Evolutionary conservation across 2,888 invertebrate genomes (phyloP).

Genomic region (Ormyrus labotus): DNA sequence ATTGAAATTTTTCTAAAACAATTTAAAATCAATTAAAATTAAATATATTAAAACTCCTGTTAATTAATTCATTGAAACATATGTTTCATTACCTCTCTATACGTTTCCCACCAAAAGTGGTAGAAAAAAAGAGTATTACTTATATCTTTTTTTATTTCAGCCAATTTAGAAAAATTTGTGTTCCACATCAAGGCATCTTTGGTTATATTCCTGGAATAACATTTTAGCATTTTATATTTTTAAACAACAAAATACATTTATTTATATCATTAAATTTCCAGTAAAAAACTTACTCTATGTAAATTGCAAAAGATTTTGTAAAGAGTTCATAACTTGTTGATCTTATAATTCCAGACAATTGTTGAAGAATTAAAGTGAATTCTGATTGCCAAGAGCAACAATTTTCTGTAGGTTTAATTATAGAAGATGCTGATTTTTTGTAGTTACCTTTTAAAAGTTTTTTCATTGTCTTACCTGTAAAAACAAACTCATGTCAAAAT

Average conservation of each 20-base stretch:
- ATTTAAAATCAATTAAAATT: slow-evolving; percentile 7
- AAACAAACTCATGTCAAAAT: not conserved
- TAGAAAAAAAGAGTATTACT: slow-evolving; percentile 71
- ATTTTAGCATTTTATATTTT: slow-evolving; percentile 2
- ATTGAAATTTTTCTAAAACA: slow-evolving; percentile 67
- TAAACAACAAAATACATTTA: not conserved
- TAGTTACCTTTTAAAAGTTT: not conserved
- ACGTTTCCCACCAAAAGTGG: slow-evolving; percentile 72
- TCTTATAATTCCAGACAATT: slow-evolving; percentile 61
- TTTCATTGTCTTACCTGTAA: slow-evolving; percentile 9
- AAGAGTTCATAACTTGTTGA: slow-evolving; percentile 61
- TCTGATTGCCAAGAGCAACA: slow-evolving; percentile 63
- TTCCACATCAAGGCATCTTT: slow-evolving; percentile 65
- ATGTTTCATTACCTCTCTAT: slow-evolving; percentile 69
- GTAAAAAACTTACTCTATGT: slow-evolving; percentile 63
- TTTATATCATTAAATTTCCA: slow-evolving; percentile 1
- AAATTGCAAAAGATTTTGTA: slow-evolving; percentile 62
- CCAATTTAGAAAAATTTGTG: slow-evolving; percentile 64
- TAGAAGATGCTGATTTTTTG: not conserved
- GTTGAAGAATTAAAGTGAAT: slow-evolving; percentile 62
- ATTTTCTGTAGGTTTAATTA: slow-evolving; percentile 1
- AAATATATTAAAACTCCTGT: not conserved
- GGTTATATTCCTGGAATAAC: slow-evolving; percentile 68
- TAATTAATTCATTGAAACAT: not conserved
- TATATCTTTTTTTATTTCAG: slow-evolving; percentile 70